phyloP scores from a whole-genome alignment of 2,113 vertebrate species.

The Eleginops maclovinus region DNA sequence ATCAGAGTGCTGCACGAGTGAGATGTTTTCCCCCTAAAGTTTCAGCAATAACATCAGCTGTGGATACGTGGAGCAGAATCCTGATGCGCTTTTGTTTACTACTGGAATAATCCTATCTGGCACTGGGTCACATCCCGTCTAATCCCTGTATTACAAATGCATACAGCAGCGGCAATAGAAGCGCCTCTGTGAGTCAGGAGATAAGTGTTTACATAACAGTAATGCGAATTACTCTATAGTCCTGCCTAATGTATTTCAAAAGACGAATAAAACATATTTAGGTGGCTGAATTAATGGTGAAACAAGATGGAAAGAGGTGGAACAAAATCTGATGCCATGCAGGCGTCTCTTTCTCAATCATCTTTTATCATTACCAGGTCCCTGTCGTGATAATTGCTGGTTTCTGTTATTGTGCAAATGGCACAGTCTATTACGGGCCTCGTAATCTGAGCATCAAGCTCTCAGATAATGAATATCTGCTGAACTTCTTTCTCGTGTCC shows the following conservation, averaged over 20 bases:
- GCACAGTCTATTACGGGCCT: constrained; percentile 36
- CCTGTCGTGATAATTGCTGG: constrained; percentile 36
- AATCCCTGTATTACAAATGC: constrained; percentile 73
- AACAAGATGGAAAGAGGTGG: neutral
- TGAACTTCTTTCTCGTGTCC: constrained; percentile 17
- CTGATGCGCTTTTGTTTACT: constrained; percentile 72
- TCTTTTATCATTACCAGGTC: constrained; percentile 20
- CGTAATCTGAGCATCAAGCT: constrained; percentile 49
- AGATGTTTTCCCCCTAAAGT: neutral
- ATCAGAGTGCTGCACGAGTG: neutral
- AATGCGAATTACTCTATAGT: constrained; percentile 20
- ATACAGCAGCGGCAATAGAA: constrained; percentile 28
- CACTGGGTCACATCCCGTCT: constrained; percentile 63
- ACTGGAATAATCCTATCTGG: constrained; percentile 59
- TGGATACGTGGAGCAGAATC: constrained; percentile 20
- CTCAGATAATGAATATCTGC: constrained; percentile 53
- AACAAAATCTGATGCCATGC: neutral
- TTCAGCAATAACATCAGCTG: neutral
- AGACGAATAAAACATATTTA: constrained; percentile 20
- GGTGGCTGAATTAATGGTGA: constrained; percentile 4
- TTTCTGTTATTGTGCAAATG: constrained; percentile 55
- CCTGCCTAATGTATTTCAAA: constrained; percentile 21
- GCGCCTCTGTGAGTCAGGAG: constrained; percentile 59
- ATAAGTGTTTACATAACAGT: constrained; percentile 69
- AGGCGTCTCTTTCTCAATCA: constrained; percentile 11